Percentiles rank a stretch among this genome's conserved stretches.
phyloP scores from a whole-genome alignment of 2,888 invertebrate genomes.

The Amphiduros pacificus region DNA sequence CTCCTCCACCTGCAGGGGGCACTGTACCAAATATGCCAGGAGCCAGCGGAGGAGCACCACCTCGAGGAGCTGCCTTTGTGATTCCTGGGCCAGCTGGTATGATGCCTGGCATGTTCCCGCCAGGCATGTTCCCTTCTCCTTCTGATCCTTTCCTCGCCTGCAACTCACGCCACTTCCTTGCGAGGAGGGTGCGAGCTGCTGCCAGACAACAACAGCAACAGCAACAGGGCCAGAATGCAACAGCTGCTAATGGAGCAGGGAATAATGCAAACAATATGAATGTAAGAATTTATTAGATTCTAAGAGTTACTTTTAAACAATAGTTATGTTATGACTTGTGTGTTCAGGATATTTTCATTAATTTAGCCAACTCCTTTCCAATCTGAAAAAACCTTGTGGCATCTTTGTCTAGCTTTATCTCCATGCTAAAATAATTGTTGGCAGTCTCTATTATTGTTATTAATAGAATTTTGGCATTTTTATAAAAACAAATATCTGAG shows the following conservation, averaged over 20 bases:
- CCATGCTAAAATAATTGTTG: too few species aligned
- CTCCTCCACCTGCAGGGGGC: not conserved
- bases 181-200: not conserved
- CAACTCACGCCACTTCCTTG: constrained; percentile 26
- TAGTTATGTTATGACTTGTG: too few species aligned
- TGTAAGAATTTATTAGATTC: not conserved
- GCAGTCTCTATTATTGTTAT: too few species aligned
- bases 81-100: not conserved
- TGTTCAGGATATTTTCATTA: too few species aligned
- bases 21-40: not conserved
- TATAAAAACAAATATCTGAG: too few species aligned
- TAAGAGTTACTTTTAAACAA: too few species aligned
- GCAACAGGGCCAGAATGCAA: not conserved
- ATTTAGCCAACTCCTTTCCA: too few species aligned
- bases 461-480: too few species aligned
- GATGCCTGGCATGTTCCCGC: constrained; percentile 9
- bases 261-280: not conserved
- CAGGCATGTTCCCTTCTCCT: too few species aligned
- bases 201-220: too few species aligned
- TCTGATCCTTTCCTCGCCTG: constrained; percentile 29
- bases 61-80: constrained; percentile 4
- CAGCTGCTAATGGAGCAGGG: not conserved
- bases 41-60: not conserved
- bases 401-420: too few species aligned
- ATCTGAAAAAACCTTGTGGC: too few species aligned